Evolutionary conservation across 2,113 vertebrate genomes (phyloP), one percentile per base, ranked within the genome.

Genomic region (Odocoileus virginianus): DNA sequence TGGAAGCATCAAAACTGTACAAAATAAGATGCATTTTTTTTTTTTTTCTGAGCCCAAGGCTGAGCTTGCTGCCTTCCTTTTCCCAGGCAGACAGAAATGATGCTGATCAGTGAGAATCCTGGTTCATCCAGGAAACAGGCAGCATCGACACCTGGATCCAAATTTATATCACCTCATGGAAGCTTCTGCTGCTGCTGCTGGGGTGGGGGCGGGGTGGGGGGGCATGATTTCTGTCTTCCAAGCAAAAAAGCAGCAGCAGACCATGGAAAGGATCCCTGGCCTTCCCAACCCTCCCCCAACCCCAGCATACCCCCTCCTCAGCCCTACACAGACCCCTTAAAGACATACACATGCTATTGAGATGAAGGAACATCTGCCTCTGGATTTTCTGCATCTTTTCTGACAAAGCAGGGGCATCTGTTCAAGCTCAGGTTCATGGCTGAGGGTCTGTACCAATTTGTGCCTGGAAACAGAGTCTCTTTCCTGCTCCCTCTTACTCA

Each of bases 71-170:
- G 19, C 93, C 52, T 89, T 57, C 89, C 52, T 88, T 83, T 91
- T 45, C 14, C 74, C 43, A n/a, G 23, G 76, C 93, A 78, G 15
- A 94, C 55, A 71, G 52, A 83, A 94, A 43, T 78, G 96, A 61
- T 98, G 89, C 71, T 88, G 81, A 94, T 94, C 86, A 67, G 57
- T 57, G 57, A 93, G 87, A 74, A 88, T 79, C 88, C 96, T 97
- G 64, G 87, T 96, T 91, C 83, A 33, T 58, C 71, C 43, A 64
- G 52, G 78, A 98, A 95, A 11, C 8, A 23, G 64, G 91, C 50
- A 21, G 76, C 64, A 6, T 17, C 45, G 52, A 85, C 74, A 97
- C 67, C 81, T 76, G 95, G 84, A 54, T 90, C 89, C 94, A 90
- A 50, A 71, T 81, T 25, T 30, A 5, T 19, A 15, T 36, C 89